Conservation (phyloP, 2,113 vertebrate species). For the Gallinago jamesoni region DNA sequence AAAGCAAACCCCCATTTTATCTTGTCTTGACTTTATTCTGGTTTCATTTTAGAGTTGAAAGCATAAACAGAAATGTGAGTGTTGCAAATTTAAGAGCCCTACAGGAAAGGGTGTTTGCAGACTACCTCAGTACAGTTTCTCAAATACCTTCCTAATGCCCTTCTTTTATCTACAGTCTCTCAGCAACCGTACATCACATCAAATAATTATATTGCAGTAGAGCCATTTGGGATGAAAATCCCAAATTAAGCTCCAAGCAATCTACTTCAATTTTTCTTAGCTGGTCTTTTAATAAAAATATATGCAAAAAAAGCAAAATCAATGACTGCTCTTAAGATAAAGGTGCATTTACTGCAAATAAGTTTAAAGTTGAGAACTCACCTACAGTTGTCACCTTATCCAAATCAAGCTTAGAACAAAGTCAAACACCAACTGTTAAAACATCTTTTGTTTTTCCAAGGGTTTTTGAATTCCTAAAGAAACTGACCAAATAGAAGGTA, state of each 20-base stretch:
- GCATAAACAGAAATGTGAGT: neutral
- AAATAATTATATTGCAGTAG: neutral
- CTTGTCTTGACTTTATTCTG: neutral
- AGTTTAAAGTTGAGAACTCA: slow-evolving; percentile 3
- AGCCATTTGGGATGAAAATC: neutral
- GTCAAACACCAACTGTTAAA: neutral
- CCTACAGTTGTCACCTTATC: neutral
- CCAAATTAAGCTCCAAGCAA: neutral
- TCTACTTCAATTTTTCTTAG: neutral
- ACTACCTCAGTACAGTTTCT: neutral
- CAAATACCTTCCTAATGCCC: neutral
- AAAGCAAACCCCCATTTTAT: neutral
- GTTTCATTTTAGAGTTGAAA: neutral
- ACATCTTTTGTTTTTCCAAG: neutral
- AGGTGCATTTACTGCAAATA: neutral
- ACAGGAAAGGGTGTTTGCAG: neutral
- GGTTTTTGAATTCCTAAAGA: neutral
- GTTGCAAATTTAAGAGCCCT: neutral
- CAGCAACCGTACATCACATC: neutral
- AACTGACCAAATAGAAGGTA: neutral
- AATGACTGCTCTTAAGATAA: neutral
- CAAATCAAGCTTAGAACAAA: neutral
- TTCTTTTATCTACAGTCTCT: neutral
- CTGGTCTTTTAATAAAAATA: neutral
- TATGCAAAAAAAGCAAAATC: neutral